Percentiles rank a stretch among this genome's conserved stretches.
Evolutionary conservation across 2,113 vertebrate genomes (phyloP).

Genomic region (Phainopepla nitens): DNA sequence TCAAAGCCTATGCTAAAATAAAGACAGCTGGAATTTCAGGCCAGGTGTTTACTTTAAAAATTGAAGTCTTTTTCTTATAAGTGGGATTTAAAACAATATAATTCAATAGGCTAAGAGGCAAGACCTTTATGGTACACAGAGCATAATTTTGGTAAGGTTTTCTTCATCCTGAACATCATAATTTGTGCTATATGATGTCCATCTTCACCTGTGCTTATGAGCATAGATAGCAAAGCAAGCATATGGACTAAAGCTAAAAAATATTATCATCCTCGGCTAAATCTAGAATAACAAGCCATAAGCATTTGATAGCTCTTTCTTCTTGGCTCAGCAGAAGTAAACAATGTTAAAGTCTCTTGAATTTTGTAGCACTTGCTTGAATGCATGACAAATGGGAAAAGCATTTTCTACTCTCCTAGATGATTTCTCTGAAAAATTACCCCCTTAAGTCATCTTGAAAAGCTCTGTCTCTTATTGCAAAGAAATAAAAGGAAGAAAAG

Average conservation of each 20-base stretch:
- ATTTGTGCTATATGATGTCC: background rate
- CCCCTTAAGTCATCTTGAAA: background rate
- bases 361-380: background rate
- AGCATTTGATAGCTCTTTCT: background rate
- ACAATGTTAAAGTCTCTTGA: background rate
- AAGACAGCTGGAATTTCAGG: background rate
- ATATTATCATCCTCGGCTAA: background rate
- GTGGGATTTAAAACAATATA: background rate
- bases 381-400: background rate
- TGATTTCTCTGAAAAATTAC: background rate
- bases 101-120: background rate
- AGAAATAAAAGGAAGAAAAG: background rate
- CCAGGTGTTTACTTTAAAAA: background rate
- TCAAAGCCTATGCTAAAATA: background rate
- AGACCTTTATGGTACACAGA: background rate
- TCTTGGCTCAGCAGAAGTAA: background rate
- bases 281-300: background rate
- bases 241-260: background rate
- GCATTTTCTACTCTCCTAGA: background rate
- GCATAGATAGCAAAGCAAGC: background rate
- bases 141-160: background rate
- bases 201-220: background rate
- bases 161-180: background rate
- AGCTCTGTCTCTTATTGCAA: background rate
- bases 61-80: background rate